Percentiles rank a stretch among this genome's conserved stretches.
Conservation (phyloP, 2,797 vertebrate genomes). For the Ammospiza maritima region DNA sequence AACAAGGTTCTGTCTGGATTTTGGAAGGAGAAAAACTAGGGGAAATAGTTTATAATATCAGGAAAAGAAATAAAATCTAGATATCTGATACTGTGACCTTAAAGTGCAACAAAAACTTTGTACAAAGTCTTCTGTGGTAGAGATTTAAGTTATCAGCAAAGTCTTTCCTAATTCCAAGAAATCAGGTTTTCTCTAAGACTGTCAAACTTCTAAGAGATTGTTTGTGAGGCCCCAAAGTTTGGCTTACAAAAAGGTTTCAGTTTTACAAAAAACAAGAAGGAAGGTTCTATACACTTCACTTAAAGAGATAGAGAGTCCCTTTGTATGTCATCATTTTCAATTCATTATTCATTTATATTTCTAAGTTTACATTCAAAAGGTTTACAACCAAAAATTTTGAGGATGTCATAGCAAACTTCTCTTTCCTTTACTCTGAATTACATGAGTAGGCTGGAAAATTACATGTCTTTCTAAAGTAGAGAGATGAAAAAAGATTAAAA, state of each 20-base stretch:
- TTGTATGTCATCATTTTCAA: not conserved
- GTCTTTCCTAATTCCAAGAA: not conserved
- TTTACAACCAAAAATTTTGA: not conserved
- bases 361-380: not conserved
- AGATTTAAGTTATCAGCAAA: not conserved
- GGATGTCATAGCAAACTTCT: not conserved
- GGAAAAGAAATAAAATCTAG: not conserved
- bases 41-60: not conserved
- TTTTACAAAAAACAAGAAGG: not conserved
- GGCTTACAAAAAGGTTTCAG: not conserved
- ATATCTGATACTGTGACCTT: not conserved
- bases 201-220: not conserved
- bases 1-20: not conserved
- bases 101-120: not conserved
- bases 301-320: not conserved
- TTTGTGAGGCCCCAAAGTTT: not conserved
- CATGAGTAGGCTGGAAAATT: not conserved
- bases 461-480: not conserved
- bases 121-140: not conserved
- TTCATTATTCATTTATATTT: not conserved
- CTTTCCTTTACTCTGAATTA: not conserved
- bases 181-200: not conserved
- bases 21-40: not conserved
- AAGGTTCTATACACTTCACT: not conserved
- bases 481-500: not conserved